Conservation (phyloP, 2,888 invertebrate genomes). For the Lasioglossum pauxillum region DNA sequence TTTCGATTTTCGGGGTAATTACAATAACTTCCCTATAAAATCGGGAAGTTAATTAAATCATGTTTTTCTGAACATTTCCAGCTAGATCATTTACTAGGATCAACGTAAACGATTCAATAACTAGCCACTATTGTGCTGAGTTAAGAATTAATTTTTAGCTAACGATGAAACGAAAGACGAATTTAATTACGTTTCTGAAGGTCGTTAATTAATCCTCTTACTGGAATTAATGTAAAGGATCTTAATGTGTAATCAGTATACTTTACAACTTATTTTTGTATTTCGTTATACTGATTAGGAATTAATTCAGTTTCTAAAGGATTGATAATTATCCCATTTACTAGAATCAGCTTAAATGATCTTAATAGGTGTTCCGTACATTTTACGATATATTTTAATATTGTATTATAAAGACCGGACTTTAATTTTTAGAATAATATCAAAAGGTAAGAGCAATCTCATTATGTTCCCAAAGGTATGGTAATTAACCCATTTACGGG, state of each 20-base stretch:
- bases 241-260: not conserved
- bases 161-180: not conserved
- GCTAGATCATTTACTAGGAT: not conserved
- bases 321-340: not conserved
- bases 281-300: not conserved
- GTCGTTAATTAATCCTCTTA: not conserved
- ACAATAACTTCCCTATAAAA: no score
- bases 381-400: not conserved
- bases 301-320: not conserved
- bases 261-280: not conserved
- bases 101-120: not conserved
- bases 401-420: not conserved
- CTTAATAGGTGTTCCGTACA: not conserved
- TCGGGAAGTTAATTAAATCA: no score
- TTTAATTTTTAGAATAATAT: not conserved
- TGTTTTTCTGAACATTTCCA: not conserved
- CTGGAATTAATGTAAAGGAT: not conserved
- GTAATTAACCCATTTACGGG: slow-evolving; percentile 1
- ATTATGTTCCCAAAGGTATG: not conserved
- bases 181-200: not conserved
- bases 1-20: no score
- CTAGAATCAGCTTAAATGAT: not conserved
- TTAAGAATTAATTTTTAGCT: not conserved
- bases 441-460: not conserved
- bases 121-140: not conserved